A percentile compares a stretch with the other conserved stretches of the same genome.
phyloP scores from a whole-genome alignment of 2,888 invertebrate genomes.

The Scaptomyza cyrtandrae region DNA sequence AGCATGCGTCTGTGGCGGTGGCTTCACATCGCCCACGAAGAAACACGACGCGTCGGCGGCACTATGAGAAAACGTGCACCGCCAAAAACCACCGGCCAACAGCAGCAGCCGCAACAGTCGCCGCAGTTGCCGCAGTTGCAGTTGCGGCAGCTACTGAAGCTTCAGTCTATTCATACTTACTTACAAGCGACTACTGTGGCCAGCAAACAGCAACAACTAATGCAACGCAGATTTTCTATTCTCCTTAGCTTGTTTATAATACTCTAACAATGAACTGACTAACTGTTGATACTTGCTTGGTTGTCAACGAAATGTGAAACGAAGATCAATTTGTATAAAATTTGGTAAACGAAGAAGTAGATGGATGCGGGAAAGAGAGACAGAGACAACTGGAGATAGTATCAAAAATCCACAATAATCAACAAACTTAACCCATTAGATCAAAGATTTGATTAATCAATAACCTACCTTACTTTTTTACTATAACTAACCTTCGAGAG shows the following conservation, averaged over 20 bases:
- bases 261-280: conserved; percentile 25
- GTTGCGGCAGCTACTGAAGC: conserved; percentile 19
- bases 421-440: too few relatives aligned
- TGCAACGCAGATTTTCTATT: conserved; percentile 44
- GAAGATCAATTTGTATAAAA: too few relatives aligned
- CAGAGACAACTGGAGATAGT: too few relatives aligned
- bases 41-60: conserved; percentile 74
- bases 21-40: conserved; percentile 74
- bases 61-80: conserved; percentile 70
- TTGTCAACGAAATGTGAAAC: too few relatives aligned
- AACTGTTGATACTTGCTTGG: background rate
- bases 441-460: too few relatives aligned
- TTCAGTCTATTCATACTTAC: conserved; percentile 14
- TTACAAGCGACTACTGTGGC: conserved; percentile 29
- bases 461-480: too few relatives aligned
- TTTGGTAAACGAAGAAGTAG: too few relatives aligned
- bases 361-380: too few relatives aligned
- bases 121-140: conserved; percentile 12
- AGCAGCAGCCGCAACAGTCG: conserved; percentile 7
- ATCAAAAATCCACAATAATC: too few relatives aligned
- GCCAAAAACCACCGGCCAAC: conserved; percentile 47
- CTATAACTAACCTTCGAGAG: conserved; percentile 14
- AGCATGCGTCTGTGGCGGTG: conserved; percentile 21
- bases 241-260: conserved; percentile 22
- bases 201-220: conserved; percentile 23